Evolutionary conservation across 2,888 invertebrate species (phyloP), one percentile per base, ranked within the genome.

Genomic region (Thera britannica): DNA sequence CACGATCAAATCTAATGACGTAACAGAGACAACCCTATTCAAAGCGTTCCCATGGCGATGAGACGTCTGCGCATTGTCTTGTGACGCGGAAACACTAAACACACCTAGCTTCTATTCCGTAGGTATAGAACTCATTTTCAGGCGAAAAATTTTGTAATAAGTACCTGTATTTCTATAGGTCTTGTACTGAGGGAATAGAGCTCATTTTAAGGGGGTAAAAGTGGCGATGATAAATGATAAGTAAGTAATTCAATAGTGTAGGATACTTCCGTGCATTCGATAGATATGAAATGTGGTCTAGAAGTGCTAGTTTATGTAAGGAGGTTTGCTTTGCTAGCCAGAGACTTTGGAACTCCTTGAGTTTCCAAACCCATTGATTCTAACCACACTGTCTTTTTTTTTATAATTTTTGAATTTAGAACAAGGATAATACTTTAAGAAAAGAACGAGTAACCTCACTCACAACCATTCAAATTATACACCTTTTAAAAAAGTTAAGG

Each of bases 11-110:
- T 71, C 66, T 71, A 68, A 73, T 75, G 72, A 73, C 74, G 64
- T 67, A 66, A 68, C 62, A 70, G 68, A 70, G 77, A 38, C 80
- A 87, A 72, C 87, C 86, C 84, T 87, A 79, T 72, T 68, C 67
- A 67, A 62, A 60, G 59, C 79, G 80, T 90, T 90, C 91, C 89
- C 91, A 91, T 89, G 85, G 82, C 85, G 86, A 81, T 83, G 85
- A 82, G 85, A 87, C 81, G 83, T 82, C 77, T 73, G 57, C 82
- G 87, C 87, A 88, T 90, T 90, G 90, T 90, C 82, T 86, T 76
- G 36, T 65, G 73, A 86, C 77, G 81, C 86, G 90, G 89, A 90
- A 90, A 80, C 81, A 73, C 68, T 78, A 44, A 68, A 72, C 73
- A 58, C 59, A 54, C 55, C 52, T 66, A 62, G 51, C 49, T 51